A percentile compares a stretch with the other conserved stretches of the same genome.
These are phyloP conservation scores for Antheraea assamensis DNA, from an alignment of 2,888 invertebrate species.

Conservation along the genomic window DNA sequence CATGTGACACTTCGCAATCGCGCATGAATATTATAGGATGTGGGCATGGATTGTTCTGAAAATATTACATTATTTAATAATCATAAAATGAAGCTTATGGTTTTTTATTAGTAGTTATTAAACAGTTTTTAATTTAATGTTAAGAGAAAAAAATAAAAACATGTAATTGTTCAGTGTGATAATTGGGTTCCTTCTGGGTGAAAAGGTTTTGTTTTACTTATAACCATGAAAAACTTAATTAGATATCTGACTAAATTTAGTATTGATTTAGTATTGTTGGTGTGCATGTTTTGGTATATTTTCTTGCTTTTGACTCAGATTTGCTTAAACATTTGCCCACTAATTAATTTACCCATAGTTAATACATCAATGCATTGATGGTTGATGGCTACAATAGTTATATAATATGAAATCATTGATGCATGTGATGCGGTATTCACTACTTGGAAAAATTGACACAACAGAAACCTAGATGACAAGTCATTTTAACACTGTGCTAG, in stretches of 20 bases:
- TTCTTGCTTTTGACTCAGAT: not conserved
- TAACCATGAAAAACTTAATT: not conserved
- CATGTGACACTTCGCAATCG: constrained; percentile 90
- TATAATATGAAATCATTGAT: too few relatives aligned
- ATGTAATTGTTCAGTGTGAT: not conserved
- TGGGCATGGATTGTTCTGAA: constrained; percentile 91
- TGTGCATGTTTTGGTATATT: not conserved
- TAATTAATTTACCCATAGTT: too few relatives aligned
- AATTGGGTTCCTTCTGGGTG: not conserved
- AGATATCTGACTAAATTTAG: not conserved
- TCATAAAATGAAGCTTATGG: not conserved
- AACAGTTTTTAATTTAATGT: not conserved
- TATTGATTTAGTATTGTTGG: not conserved
- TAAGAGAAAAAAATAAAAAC: not conserved
- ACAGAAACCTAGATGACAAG: too few relatives aligned
- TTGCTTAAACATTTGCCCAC: not conserved
- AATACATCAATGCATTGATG: too few relatives aligned
- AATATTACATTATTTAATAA: constrained; percentile 12
- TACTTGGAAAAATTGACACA: too few relatives aligned
- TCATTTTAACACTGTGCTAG: too few relatives aligned
- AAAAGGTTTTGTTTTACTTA: not conserved
- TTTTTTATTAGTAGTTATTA: not conserved
- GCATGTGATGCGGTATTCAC: too few relatives aligned
- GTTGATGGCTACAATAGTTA: too few relatives aligned
- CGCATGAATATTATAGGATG: constrained; percentile 93